Conservation (phyloP, 1,140 invertebrate genomes). For the Macrobrachium nipponense region DNA sequence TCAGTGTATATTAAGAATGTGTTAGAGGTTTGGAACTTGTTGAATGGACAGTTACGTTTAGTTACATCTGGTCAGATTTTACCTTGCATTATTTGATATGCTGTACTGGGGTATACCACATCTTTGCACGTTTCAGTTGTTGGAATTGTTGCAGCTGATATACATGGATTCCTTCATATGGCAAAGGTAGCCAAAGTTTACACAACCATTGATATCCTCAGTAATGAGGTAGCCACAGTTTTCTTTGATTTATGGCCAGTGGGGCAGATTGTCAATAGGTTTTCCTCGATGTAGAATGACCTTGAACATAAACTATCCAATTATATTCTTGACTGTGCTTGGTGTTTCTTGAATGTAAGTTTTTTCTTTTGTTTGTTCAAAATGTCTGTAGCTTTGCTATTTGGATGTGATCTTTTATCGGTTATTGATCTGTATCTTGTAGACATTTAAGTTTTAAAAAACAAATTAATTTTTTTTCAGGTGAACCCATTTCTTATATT, state of each 20-base stretch:
- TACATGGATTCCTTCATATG: not conserved
- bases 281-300: slow-evolving; percentile 85
- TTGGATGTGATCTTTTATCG: too few relatives aligned
- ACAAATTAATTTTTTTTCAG: too few relatives aligned
- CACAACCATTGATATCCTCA: slow-evolving; percentile 76
- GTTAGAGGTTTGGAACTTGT: too few relatives aligned
- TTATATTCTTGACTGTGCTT: slow-evolving; percentile 73
- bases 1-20: too few relatives aligned
- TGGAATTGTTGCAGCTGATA: not conserved
- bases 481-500: too few relatives aligned
- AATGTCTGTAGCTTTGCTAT: too few relatives aligned
- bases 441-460: too few relatives aligned
- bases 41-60: too few relatives aligned
- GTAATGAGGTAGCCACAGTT: slow-evolving; percentile 76
- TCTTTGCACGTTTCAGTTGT: slow-evolving; percentile 1
- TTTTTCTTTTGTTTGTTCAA: not conserved
- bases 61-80: too few relatives aligned
- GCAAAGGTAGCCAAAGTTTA: slow-evolving; percentile 73
- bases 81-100: too few relatives aligned
- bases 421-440: too few relatives aligned
- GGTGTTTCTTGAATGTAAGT: slow-evolving; percentile 22
- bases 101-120: too few relatives aligned
- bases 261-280: slow-evolving; percentile 86
- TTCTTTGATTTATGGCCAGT: slow-evolving; percentile 90
- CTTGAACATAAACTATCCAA: slow-evolving; percentile 81